Evolutionary conservation across 2,888 invertebrate genomes (phyloP).

Genomic region (Temnothorax ravouxi): DNA sequence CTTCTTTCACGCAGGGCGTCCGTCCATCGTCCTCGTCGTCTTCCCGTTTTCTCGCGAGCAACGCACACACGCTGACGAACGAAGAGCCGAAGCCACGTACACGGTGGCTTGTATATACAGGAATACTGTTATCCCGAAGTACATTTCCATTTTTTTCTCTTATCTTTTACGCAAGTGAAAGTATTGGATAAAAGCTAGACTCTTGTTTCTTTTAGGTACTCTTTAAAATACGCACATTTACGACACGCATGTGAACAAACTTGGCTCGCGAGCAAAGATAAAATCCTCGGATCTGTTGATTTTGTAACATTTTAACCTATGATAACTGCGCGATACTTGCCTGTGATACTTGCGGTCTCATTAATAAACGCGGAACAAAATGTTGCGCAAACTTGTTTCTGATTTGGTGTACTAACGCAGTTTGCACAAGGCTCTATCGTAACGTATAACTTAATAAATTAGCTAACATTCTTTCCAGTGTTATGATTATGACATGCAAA

Average conservation of each 20-base stretch:
- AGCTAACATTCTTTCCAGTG: background rate
- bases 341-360: background rate
- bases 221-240: background rate
- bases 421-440: constrained; percentile 12
- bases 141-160: constrained; percentile 6
- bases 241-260: background rate
- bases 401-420: background rate
- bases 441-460: background rate
- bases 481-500: background rate
- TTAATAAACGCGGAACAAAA: constrained; percentile 9
- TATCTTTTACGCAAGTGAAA: constrained; percentile 15
- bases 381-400: constrained; percentile 18
- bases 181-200: background rate
- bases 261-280: constrained; percentile 6
- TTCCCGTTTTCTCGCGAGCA: constrained; percentile 23
- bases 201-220: constrained; percentile 18
- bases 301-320: constrained; percentile 28
- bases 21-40: constrained; percentile 25
- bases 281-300: background rate
- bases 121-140: background rate
- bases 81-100: background rate
- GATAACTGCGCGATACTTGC: constrained; percentile 21
- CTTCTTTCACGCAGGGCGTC: background rate
- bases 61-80: constrained; percentile 35
- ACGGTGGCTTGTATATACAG: constrained; percentile 29